Evolutionary conservation across 2,888 invertebrate species (phyloP), one percentile per base, ranked within the genome.

Genomic region (Aspidiotus rigidus): DNA sequence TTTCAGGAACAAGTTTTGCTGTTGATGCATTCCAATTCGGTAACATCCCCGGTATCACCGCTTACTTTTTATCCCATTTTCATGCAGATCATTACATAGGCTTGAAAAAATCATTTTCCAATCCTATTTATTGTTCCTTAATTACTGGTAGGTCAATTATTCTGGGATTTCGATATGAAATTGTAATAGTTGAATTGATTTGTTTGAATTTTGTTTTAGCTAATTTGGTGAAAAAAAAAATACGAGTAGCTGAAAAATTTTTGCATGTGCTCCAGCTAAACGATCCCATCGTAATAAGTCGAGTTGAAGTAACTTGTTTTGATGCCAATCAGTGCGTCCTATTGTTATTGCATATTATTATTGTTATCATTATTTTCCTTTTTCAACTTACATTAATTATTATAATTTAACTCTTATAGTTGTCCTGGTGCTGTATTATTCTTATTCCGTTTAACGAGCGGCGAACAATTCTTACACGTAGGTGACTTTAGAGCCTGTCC

Each of bases 371-470:
- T n/a, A 28, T 28, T 28, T 28, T 16, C 53, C 41, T 7, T 55
- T 42, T 11, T 42, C n/a, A 15, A 7, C n/a, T 17, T 11, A 44
- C 13, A n/a, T 59, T 67, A 1, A 7, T 17, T n/a, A 11, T 28
- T 61, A 61, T 28, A 39, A 16, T 16, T 16, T 57, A 2, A 3
- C 2, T 11, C 6, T 42, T 57, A 13, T 11, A 88, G 88, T 74
- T 90, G 89, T 76, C 89, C 89, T 0, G 90, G 90, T n/a, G 84
- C 89, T 0, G 78, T 88, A 10, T 85, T 90, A 83, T 79, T 89
- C 71, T 77, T 88, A 9, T 88, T 89, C 75, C 83, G 83, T 57
- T 77, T 87, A 16, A 78, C 80, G 6, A 82, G 81, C 73, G 86
- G 86, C 0, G 81, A 80, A 73, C 83, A 83, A 6, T 78, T 85